A percentile compares a stretch with the other conserved stretches of the same genome.
phyloP scores from a whole-genome alignment of 2,797 vertebrate species.

The Eulemur albifrons region DNA sequence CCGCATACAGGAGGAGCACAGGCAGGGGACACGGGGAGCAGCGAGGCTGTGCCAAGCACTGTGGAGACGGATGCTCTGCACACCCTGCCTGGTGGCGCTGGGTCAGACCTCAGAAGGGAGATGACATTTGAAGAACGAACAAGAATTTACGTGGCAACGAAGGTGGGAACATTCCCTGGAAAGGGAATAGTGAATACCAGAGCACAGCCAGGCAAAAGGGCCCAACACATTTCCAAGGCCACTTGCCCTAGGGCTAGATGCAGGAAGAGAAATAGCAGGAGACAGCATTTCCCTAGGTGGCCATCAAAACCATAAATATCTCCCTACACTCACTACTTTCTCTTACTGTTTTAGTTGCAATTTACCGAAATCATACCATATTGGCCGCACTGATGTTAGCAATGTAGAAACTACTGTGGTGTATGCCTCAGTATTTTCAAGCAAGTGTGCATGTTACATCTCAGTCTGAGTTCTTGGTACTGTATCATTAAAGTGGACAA shows the following conservation, averaged over 20 bases:
- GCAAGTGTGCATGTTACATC: slow-evolving; percentile 83
- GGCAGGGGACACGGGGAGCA: not conserved
- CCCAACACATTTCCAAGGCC: not conserved
- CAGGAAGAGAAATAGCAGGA: not conserved
- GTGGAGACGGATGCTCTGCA: not conserved
- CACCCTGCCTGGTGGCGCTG: not conserved
- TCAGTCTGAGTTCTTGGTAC: slow-evolving; percentile 82
- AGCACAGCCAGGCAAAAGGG: not conserved
- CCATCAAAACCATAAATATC: not conserved
- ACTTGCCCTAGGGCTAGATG: not conserved
- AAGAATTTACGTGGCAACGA: not conserved
- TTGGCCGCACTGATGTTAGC: slow-evolving; percentile 61
- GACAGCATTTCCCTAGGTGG: not conserved
- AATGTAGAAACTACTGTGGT: slow-evolving; percentile 60
- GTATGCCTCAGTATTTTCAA: slow-evolving; percentile 76
- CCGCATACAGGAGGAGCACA: fast-evolving
- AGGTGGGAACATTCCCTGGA: not conserved
- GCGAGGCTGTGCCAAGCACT: not conserved
- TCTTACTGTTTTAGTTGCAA: slow-evolving; percentile 49
- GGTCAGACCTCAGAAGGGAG: not conserved
- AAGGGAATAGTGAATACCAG: not conserved
- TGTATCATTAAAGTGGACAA: slow-evolving; percentile 78
- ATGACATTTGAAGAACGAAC: not conserved
- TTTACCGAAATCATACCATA: slow-evolving; percentile 49
- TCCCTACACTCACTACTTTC: slow-evolving; percentile 41